Conservation (phyloP, 2,797 vertebrate genomes). For the Cuniculus paca region DNA sequence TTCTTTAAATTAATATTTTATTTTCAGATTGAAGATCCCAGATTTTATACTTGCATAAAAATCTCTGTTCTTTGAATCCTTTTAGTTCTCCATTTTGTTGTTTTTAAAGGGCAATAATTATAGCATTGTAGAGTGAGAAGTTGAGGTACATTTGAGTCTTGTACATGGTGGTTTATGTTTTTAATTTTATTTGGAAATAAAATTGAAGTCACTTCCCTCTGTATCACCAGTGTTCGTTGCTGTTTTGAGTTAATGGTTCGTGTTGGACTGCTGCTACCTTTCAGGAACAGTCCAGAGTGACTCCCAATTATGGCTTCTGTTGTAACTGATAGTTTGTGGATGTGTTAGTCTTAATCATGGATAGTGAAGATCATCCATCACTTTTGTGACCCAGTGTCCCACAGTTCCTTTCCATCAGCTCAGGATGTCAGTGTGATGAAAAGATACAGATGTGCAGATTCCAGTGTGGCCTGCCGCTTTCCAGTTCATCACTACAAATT, state of each 20-base stretch:
- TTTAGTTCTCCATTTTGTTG: slow-evolving; percentile 28
- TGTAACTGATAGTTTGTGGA: not conserved
- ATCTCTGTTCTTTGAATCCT: slow-evolving; percentile 12
- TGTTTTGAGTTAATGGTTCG: not conserved
- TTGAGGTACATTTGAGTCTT: slow-evolving; percentile 44
- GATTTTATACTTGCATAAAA: slow-evolving; percentile 28
- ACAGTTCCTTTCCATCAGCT: not conserved
- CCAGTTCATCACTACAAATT: not conserved
- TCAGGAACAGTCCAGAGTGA: not conserved
- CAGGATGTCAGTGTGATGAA: not conserved
- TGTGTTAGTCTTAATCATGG: not conserved
- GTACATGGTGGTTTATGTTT: not conserved
- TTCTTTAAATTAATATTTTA: slow-evolving; percentile 52
- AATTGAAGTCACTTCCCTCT: not conserved
- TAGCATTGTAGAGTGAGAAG: not conserved
- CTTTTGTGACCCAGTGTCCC: not conserved
- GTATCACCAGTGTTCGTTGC: not conserved
- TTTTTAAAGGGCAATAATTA: not conserved
- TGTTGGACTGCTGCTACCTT: not conserved
- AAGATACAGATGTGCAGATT: not conserved
- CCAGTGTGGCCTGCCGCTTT: not conserved
- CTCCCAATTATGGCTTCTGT: not conserved
- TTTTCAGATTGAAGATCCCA: slow-evolving; percentile 17
- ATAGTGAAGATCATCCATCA: not conserved
- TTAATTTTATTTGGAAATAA: not conserved